Percentiles rank a stretch among this genome's conserved stretches.
These are phyloP conservation scores for Andrena bucephala DNA, from an alignment of 2,888 invertebrate species.

Conservation along the genomic window DNA sequence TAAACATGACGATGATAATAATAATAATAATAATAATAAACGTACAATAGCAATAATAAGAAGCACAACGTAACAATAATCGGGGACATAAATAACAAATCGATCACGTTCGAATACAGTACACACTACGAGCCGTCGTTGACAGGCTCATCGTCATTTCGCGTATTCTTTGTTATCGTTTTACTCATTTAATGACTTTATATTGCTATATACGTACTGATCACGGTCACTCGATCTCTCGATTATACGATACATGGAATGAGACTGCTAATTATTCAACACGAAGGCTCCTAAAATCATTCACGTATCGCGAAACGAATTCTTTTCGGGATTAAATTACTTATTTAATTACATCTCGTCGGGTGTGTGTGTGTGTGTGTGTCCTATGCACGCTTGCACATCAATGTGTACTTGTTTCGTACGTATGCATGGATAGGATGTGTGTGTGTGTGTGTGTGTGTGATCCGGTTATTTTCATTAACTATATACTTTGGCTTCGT, in stretches of 20 bases:
- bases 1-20: conserved; percentile 42
- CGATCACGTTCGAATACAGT: conserved; percentile 77
- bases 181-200: conserved; percentile 60
- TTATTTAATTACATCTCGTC: conserved; percentile 60
- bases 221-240: conserved; percentile 75
- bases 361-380: conserved; percentile 44
- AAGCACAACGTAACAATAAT: conserved; percentile 71
- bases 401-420: conserved; percentile 20
- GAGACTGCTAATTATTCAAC: conserved; percentile 81
- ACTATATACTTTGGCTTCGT: conserved; percentile 78
- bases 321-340: conserved; percentile 68
- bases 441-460: conserved; percentile 17
- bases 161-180: conserved; percentile 46
- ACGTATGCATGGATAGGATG: not conserved
- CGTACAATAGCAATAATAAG: conserved; percentile 55
- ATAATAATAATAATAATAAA: conserved; percentile 38
- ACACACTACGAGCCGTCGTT: conserved; percentile 71
- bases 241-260: conserved; percentile 77
- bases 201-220: conserved; percentile 74
- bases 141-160: conserved; percentile 60
- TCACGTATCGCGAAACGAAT: conserved; percentile 79
- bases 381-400: conserved; percentile 16
- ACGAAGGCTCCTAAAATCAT: conserved; percentile 79
- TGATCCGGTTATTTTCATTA: conserved; percentile 58
- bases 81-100: conserved; percentile 74